A percentile compares a stretch with the other conserved stretches of the same genome.
Conservation (phyloP, 2,797 vertebrate species). For the Parambassis ranga region DNA sequence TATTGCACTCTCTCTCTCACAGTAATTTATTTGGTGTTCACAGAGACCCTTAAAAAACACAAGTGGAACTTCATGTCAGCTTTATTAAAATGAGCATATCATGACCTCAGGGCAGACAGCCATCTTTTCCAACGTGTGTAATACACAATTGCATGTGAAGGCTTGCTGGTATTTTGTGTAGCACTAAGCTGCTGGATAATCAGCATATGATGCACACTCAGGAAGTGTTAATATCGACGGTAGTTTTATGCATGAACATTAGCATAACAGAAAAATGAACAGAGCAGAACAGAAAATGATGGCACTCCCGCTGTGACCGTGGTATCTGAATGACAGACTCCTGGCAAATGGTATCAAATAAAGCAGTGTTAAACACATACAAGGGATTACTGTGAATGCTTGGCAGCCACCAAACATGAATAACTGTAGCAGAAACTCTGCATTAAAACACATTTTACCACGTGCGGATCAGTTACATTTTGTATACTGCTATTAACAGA, state of each 20-base stretch:
- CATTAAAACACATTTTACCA: not conserved
- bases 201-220: not conserved
- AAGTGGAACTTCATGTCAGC: not conserved
- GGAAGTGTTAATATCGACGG: not conserved
- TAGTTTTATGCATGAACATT: not conserved
- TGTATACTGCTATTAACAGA: too few species aligned
- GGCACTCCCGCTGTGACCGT: not conserved
- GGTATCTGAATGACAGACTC: constrained; percentile 2
- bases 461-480: too few species aligned
- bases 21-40: not conserved
- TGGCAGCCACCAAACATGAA: not conserved
- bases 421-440: not conserved
- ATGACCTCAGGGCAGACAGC: not conserved
- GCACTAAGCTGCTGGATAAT: not conserved
- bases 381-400: not conserved
- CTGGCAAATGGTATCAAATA: constrained; percentile 2
- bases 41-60: not conserved
- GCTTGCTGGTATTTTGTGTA: not conserved
- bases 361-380: not conserved
- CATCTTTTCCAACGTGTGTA: not conserved
- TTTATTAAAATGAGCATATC: not conserved
- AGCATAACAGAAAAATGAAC: constrained; percentile 1
- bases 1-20: too few species aligned
- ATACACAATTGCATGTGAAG: not conserved
- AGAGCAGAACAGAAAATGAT: not conserved